These are phyloP conservation scores for Napeogenes sylphis DNA, from an alignment of 2,888 invertebrate species.

Conservation along the genomic window DNA sequence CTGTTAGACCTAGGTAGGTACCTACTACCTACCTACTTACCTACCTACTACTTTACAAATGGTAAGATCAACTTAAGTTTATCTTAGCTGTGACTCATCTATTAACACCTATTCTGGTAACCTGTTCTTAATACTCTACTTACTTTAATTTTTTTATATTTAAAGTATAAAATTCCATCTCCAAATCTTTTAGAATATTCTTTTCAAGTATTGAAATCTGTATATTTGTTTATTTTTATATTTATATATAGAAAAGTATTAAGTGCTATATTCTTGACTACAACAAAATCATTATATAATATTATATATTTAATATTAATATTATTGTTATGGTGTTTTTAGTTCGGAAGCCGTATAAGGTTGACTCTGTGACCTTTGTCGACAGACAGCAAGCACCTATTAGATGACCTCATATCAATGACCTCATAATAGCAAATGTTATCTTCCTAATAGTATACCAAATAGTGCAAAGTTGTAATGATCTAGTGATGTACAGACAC, in stretches of 20 bases:
- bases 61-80: constrained; percentile 7
- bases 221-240: too few species aligned
- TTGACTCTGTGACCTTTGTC: constrained; percentile 34
- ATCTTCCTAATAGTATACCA: not conserved
- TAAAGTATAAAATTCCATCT: not conserved
- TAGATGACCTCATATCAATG: constrained; percentile 5
- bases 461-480: not conserved
- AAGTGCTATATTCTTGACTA: too few species aligned
- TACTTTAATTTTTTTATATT: not conserved
- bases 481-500: not conserved
- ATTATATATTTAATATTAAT: constrained; percentile 6
- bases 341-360: constrained; percentile 44
- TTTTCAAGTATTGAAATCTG: too few species aligned
- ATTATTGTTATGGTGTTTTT: constrained; percentile 8
- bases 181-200: not conserved
- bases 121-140: constrained; percentile 5
- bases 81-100: constrained; percentile 11
- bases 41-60: constrained; percentile 7
- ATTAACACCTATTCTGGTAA: constrained; percentile 13
- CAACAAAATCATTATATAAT: too few species aligned
- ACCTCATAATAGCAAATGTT: not conserved
- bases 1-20: not conserved
- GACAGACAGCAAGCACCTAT: constrained; percentile 27
- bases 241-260: too few species aligned
- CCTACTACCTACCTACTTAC: too few species aligned